A percentile compares a stretch with the other conserved stretches of the same genome.
phyloP scores from a whole-genome alignment of 2,888 invertebrate species.

The Tenthredo mesomela region DNA sequence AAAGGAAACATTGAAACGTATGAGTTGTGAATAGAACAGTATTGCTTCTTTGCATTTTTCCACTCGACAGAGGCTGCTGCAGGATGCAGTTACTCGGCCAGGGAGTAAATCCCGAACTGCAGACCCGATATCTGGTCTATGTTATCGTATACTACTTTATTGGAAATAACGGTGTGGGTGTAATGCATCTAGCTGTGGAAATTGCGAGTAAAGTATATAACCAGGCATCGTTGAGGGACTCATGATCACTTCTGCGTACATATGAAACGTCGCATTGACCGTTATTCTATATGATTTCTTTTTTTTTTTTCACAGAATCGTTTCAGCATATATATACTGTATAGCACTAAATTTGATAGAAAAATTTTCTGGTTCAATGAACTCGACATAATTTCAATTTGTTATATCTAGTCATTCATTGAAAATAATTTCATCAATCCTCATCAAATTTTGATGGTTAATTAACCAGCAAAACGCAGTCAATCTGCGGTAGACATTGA shows the following conservation, averaged over 20 bases:
- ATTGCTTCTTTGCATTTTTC: conserved; percentile 43
- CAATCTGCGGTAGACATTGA: not conserved
- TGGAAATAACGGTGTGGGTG: not conserved
- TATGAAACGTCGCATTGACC: not conserved
- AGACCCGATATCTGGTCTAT: conserved; percentile 23
- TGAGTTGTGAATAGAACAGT: conserved; percentile 34
- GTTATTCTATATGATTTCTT: not conserved
- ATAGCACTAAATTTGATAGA: not conserved
- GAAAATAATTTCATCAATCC: not conserved
- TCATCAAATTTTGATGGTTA: not conserved
- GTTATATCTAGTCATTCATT: not conserved
- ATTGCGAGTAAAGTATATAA: not conserved
- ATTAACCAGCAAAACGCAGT: not conserved
- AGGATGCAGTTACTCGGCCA: conserved; percentile 10
- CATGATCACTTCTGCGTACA: not conserved
- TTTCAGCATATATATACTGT: not conserved
- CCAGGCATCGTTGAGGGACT: not conserved
- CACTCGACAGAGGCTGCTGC: not conserved
- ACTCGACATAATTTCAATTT: not conserved
- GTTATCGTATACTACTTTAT: not conserved
- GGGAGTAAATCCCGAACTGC: conserved; percentile 4
- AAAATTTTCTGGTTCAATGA: not conserved
- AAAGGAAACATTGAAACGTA: conserved; percentile 32
- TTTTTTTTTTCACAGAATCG: not conserved
- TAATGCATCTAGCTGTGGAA: not conserved